Base-by-base conservation (phyloP, 2,113 vertebrate genomes). In the Eurypyga helias region DNA sequence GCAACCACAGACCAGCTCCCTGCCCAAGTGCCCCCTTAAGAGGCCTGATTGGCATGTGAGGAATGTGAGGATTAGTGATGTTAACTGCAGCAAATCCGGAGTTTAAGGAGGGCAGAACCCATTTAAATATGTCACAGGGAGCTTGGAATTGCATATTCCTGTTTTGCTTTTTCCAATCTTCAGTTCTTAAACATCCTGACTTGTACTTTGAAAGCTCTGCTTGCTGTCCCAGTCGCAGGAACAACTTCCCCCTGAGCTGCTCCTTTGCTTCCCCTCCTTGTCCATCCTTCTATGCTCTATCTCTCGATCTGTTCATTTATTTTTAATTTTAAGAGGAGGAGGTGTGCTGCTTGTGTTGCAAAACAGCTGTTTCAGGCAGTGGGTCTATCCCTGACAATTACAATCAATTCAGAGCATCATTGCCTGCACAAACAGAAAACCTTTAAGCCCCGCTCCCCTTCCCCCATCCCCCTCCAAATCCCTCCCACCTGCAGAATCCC, bases 31-130 rank as follows among this genome's bases (percentile, higher is more conserved):
- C 87, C 85, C 88, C 91, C 77, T 90, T 66, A 84, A 96, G 87
- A 92, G 90, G 88, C 76, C 89, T 89, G 91, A 71, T 10, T 97
- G 96, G 95, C 95, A 96, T 97, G 92, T 87, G 55, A 95, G 79
- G 96, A 97, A 96, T 97, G 94, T 1, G 4, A 77, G 93, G 96
- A 97, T 97, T 97, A 97, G 93, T 60, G 83, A 91, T 87, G 82
- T 66, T 89, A 93, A 89, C 83, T 85, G 80, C 83, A 61, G 83
- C 86, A 96, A 96, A 96, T 70, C 54, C 4, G 0, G 81, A 72
- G 43, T 90, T 87, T 93, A 75, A 91, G 52, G 84, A 84, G 34
- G 24, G 29, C 41, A 93, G 65, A 70, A 84, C 33, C 48, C 70
- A 86, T 70, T 89, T 62, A 91, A 95, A 81, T 60, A 46, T 77